A percentile compares a stretch with the other conserved stretches of the same genome.
Conservation (phyloP, 2,797 vertebrate species). For the Semotilus atromaculatus region DNA sequence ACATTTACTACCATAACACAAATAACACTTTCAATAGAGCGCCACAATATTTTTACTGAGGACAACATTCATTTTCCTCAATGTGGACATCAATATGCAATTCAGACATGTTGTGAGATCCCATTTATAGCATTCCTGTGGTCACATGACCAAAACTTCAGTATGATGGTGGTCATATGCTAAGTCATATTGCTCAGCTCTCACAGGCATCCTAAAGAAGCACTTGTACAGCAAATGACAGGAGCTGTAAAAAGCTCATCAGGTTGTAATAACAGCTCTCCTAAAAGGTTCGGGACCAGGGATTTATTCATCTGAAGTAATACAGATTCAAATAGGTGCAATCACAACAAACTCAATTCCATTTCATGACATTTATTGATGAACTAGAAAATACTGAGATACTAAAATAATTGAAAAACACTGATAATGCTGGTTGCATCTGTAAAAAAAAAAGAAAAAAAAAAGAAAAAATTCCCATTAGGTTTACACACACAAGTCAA, state of each 20-base stretch:
- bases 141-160: constrained; percentile 19
- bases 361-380: constrained; percentile 78
- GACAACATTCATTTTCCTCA: constrained; percentile 10
- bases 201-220: constrained; percentile 11
- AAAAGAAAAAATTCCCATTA: constrained; percentile 42
- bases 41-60: constrained; percentile 14
- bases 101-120: neutral
- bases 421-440: constrained; percentile 80
- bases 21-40: constrained; percentile 23
- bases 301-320: neutral
- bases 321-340: neutral
- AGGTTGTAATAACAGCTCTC: neutral
- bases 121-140: neutral
- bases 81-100: constrained; percentile 8
- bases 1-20: constrained; percentile 29
- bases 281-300: neutral
- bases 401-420: constrained; percentile 85
- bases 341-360: constrained; percentile 24
- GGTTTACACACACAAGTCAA: constrained; percentile 76
- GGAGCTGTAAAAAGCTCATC: constrained; percentile 16
- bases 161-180: neutral
- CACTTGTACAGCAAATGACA: constrained; percentile 6
- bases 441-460: constrained; percentile 72
- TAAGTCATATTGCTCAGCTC: neutral
- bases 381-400: constrained; percentile 84